Evolutionary conservation across 2,113 vertebrate species (phyloP), one percentile per base, ranked within the genome.

Genomic region (Microtus oregoni): DNA sequence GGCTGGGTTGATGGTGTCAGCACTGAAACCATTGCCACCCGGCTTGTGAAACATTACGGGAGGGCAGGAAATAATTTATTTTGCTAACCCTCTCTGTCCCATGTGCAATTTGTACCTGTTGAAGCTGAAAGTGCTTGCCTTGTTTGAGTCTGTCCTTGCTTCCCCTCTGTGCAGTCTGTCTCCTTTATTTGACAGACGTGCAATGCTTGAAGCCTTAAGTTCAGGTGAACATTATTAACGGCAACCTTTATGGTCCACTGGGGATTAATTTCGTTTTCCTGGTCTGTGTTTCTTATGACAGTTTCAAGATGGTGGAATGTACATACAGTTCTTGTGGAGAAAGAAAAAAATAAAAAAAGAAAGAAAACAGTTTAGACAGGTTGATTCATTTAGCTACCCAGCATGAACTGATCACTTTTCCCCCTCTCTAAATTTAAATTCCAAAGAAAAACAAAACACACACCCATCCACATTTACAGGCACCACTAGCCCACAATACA

Each of bases 301-400:
- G 96, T 97, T 98, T 98, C 98, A 98, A 97, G 92, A 98, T 98
- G 98, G 78, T 97, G 95, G 96, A 97, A 98, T 97, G 96, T 90
- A 98, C 95, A 97, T 98, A 95, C 28, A 97, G 89, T 98, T 97
- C 95, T 96, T 91, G 63, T 96, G 86, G 96, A 98, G 97, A 97
- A 68, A 97, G 79, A 97, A 83, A 63, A 41, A 38, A 12, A 52
- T 2, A 30, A 14, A 22, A 52, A 19, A 35, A 19, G 52, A 55
- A 82, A 92, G 73, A 91, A 95, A 98, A 94, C 68, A 94, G 89
- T 98, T 98, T 97, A 96, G 96, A 97, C 96, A 98, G 96, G 94
- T 98, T 98, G 98, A 98, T 98, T 98, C 97, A 97, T 98, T 98
- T 98, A 98, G 92, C 79, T 98, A 94, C 96, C 28, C 97, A 98